Evolutionary conservation across 2,113 vertebrate species (phyloP).

Genomic region (Calidris pugnax): DNA sequence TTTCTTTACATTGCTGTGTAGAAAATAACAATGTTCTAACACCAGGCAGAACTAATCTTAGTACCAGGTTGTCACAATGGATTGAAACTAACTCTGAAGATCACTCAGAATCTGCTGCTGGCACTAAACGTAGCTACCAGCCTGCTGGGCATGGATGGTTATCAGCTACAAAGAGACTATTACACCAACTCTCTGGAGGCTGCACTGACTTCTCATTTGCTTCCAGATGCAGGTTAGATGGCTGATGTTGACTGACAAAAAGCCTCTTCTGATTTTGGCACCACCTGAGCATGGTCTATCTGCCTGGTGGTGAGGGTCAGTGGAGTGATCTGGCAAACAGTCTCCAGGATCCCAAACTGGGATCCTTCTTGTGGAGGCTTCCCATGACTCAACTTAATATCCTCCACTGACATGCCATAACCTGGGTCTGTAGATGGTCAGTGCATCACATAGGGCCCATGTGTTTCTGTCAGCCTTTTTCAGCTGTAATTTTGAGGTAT

Average conservation of each 20-base stretch:
- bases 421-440: neutral
- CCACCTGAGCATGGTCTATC: neutral
- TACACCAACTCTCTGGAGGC: neutral
- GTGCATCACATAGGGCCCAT: neutral
- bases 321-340: neutral
- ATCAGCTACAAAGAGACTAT: neutral
- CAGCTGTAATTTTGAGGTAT: neutral
- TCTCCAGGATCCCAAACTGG: neutral
- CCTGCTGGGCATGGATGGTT: neutral
- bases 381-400: neutral
- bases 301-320: neutral
- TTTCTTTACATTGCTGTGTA: neutral
- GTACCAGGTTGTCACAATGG: neutral
- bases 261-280: neutral
- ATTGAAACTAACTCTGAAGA: neutral
- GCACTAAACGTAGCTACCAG: neutral
- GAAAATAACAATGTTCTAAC: neutral
- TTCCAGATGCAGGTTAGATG: neutral
- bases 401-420: neutral
- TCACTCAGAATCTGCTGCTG: neutral
- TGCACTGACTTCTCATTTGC: neutral
- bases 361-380: neutral
- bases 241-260: neutral
- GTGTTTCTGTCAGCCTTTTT: neutral
- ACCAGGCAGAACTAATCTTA: neutral